phyloP scores from a whole-genome alignment of 2,113 vertebrate species.

The Aptenodytes forsteri region DNA sequence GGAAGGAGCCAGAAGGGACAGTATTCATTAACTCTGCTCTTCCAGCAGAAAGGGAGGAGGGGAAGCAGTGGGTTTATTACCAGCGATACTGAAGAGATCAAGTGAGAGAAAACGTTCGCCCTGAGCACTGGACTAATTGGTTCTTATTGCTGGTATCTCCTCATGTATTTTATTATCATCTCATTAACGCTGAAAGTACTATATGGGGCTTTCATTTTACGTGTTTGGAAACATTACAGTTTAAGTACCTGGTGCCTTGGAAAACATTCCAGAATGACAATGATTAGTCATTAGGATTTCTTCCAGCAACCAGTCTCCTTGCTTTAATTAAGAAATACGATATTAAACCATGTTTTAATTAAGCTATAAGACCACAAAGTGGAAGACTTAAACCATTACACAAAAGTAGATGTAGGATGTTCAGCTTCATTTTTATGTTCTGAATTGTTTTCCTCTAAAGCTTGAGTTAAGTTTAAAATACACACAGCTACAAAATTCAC shows the following conservation, averaged over 20 bases:
- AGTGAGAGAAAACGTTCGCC: neutral
- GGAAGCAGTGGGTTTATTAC: neutral
- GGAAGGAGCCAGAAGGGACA: neutral
- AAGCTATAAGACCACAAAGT: neutral
- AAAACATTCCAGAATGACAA: slow-evolving; percentile 36
- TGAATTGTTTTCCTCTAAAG: neutral
- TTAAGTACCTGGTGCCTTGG: neutral
- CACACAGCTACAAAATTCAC: neutral
- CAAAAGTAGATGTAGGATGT: neutral
- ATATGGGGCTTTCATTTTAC: neutral
- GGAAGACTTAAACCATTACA: neutral
- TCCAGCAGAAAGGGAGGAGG: neutral
- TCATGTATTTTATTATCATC: slow-evolving; percentile 10
- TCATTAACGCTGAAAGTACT: slow-evolving; percentile 20
- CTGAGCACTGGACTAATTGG: slow-evolving; percentile 1
- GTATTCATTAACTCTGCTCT: slow-evolving; percentile 2
- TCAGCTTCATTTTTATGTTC: neutral
- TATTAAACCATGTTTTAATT: slow-evolving; percentile 33
- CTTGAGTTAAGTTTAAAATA: neutral
- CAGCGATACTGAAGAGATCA: neutral
- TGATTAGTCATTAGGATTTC: slow-evolving; percentile 45
- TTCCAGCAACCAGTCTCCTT: neutral
- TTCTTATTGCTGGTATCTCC: neutral
- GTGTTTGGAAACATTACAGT: neutral
- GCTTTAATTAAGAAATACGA: slow-evolving; percentile 50